phyloP scores from a whole-genome alignment of 2,888 invertebrate species.

The Drosophila testacea region DNA sequence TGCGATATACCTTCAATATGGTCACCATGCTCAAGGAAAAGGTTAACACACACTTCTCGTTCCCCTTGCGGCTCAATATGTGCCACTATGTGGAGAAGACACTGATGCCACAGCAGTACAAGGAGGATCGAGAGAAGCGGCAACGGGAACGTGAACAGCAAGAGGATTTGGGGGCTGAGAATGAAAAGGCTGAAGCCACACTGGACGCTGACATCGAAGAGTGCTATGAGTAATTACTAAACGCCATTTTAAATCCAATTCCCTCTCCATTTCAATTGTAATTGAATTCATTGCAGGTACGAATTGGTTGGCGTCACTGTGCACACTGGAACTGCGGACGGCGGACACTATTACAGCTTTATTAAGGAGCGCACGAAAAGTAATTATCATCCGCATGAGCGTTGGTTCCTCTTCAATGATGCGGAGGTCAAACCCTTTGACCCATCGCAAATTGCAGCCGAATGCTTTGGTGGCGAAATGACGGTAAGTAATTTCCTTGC shows the following conservation, averaged over 20 bases:
- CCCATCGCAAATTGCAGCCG: conserved; percentile 96
- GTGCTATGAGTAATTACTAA: conserved; percentile 89
- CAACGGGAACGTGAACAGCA: conserved; percentile 81
- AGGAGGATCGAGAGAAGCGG: conserved; percentile 88
- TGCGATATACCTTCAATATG: conserved; percentile 99
- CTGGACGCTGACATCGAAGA: conserved; percentile 87
- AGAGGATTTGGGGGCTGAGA: conserved; percentile 60
- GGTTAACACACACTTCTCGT: conserved; percentile 98
- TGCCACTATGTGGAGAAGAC: conserved; percentile 97
- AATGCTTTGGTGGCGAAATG: conserved; percentile 99
- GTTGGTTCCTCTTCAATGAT: conserved; percentile 97
- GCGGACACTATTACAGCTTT: conserved; percentile 98
- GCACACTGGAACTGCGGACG: conserved; percentile 99
- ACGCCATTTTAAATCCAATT: conserved; percentile 11
- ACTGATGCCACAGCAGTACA: conserved; percentile 94
- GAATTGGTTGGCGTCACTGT: conserved; percentile 97
- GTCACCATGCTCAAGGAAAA: conserved; percentile 98
- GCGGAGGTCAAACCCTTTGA: conserved; percentile 98
- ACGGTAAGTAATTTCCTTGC: conserved; percentile 87
- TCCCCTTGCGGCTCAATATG: conserved; percentile 97
- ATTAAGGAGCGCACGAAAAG: conserved; percentile 92
- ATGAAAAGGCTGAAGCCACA: conserved; percentile 65
- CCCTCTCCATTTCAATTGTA: background rate
- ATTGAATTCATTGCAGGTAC: conserved; percentile 85
- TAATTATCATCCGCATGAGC: conserved; percentile 89